Base-by-base conservation (phyloP, 2,888 invertebrate species). In the Unio pictorum region DNA sequence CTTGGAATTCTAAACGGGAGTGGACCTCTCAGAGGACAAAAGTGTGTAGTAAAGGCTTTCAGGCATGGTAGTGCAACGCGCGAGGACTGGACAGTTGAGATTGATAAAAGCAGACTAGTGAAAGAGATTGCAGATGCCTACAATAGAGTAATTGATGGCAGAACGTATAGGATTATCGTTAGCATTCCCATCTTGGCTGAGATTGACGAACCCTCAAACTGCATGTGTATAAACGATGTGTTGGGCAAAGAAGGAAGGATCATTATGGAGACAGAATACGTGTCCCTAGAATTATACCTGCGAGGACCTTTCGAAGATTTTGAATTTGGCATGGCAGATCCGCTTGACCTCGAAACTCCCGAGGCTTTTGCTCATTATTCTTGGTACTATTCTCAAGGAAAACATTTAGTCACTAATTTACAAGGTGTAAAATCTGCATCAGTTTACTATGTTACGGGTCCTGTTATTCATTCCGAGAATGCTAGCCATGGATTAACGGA, bases 1-100 rank as follows among this genome's bases (percentile, higher is more conserved):
- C 72, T 80, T 63, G 85, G 85, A 3, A 75, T 80, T 45, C 70
- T 85, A 15, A 84, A 84, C 60, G 84, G 85, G 3, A 68, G 71
- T 7, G 85, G 85, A 2, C 81, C 83, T 5, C 67, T 80, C 61
- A 80, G 74, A 57, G 83, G 85, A 11, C 78, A 81, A 26, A 81
- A 81, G 59, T 84, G 84, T 67, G 80, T 82, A 1, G 84, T 85
- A 18, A 85, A 85, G 62, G 81, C 81, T 8, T 75, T 81, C n/a
- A 70, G 80, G 54, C 68, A 76, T 59, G 69, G 79, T 0, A 67
- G 71, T 20, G 79, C 82, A 15, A 80, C 73, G 7, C 70, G 78
- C 45, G 74, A 74, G 18, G 79, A 82, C 61, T 81, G 81, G 80
- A 62, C 74, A 17, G 61, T 74, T 60, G 81, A 83, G 61, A 66